Evolutionary conservation across 2,888 invertebrate genomes (phyloP).

Genomic region (Ecdyonurus torrentis): DNA sequence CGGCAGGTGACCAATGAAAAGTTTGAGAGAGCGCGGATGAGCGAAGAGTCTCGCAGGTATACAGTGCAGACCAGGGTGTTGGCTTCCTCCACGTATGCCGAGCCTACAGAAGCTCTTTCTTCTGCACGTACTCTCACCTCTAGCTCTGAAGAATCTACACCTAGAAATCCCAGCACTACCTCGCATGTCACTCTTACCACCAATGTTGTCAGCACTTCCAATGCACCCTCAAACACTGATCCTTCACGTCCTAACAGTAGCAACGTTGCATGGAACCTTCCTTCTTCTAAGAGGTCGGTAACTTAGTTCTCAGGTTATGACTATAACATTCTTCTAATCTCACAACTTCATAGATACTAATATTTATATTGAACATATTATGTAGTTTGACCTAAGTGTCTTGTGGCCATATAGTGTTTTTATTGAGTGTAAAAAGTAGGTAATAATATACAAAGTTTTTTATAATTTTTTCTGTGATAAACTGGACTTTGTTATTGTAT

Average conservation of each 20-base stretch:
- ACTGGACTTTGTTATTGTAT: too few relatives aligned
- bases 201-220: not conserved
- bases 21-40: conserved; percentile 16
- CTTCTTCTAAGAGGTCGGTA: not conserved
- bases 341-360: too few relatives aligned
- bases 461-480: too few relatives aligned
- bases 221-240: too few relatives aligned
- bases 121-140: not conserved
- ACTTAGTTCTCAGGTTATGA: too few relatives aligned
- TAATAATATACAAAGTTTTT: too few relatives aligned
- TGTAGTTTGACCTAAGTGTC: too few relatives aligned
- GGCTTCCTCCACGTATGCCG: not conserved
- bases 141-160: not conserved
- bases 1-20: conserved; percentile 35
- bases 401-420: too few relatives aligned
- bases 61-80: not conserved
- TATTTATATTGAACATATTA: too few relatives aligned
- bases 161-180: not conserved
- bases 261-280: not conserved
- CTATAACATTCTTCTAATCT: too few relatives aligned
- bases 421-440: too few relatives aligned
- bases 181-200: not conserved
- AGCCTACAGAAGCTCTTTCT: too few relatives aligned
- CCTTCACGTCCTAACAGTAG: not conserved
- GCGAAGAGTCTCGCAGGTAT: not conserved